phyloP scores from a whole-genome alignment of 2,113 vertebrate genomes.

The Struthidea cinerea region DNA sequence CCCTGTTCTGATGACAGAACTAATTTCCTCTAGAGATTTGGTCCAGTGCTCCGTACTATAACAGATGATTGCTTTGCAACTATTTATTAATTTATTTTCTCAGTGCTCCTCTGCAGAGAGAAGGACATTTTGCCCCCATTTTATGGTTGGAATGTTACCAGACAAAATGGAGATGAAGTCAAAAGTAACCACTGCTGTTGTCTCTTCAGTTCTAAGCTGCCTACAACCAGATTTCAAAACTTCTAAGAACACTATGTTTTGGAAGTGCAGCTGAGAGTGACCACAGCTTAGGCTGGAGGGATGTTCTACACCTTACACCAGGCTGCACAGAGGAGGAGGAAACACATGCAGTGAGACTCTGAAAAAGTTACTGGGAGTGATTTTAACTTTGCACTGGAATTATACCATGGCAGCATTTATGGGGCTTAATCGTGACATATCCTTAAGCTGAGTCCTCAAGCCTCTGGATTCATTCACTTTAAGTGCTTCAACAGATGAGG shows the following conservation, averaged over 20 bases:
- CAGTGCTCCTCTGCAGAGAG: neutral
- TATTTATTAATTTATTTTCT: neutral
- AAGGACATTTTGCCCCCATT: neutral
- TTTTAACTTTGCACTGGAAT: neutral
- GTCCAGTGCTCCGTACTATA: neutral
- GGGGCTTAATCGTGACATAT: neutral
- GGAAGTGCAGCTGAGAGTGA: neutral
- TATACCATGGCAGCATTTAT: neutral
- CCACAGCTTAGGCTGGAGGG: neutral
- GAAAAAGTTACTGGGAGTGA: neutral
- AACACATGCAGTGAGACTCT: neutral
- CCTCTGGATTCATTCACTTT: neutral
- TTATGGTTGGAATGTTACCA: neutral
- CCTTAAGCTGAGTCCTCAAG: neutral
- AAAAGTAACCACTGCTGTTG: neutral
- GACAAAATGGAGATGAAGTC: neutral
- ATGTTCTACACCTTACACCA: neutral
- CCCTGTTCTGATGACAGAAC: neutral
- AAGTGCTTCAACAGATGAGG: neutral
- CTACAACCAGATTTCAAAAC: neutral
- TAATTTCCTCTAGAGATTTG: conserved; percentile 21
- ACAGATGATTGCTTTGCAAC: neutral
- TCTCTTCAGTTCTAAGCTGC: neutral
- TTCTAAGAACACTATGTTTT: neutral
- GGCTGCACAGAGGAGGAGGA: neutral